Conservation (phyloP, 2,797 vertebrate species). For the Anguilla pacifica region DNA sequence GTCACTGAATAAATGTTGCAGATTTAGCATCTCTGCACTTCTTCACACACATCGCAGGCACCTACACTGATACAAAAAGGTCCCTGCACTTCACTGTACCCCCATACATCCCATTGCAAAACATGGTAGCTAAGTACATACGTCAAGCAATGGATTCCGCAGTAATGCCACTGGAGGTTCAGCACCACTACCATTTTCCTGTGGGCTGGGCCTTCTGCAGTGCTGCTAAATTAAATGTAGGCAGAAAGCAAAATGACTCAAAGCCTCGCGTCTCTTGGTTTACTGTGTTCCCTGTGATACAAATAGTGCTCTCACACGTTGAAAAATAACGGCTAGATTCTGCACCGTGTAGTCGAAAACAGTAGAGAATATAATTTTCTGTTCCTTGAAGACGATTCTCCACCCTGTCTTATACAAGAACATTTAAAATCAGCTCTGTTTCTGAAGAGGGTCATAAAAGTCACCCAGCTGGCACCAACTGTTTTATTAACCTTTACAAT, state of each 20-base stretch:
- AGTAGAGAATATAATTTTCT: not conserved
- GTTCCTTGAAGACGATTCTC: not conserved
- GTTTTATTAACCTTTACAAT: slow-evolving; percentile 13
- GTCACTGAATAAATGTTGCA: slow-evolving; percentile 11
- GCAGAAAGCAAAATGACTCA: not conserved
- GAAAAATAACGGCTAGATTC: not conserved
- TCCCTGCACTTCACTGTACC: slow-evolving; percentile 18
- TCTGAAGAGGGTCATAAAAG: not conserved
- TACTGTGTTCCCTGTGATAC: not conserved
- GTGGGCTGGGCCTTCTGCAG: not conserved
- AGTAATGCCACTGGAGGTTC: slow-evolving; percentile 15
- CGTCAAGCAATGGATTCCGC: slow-evolving; percentile 20
- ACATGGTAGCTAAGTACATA: slow-evolving; percentile 10
- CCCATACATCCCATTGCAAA: not conserved
- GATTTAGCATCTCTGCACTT: slow-evolving; percentile 8
- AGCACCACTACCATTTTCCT: slow-evolving; percentile 6
- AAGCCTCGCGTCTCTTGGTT: not conserved
- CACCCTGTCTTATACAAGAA: not conserved
- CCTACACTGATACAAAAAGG: slow-evolving; percentile 23
- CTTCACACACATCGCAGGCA: not conserved
- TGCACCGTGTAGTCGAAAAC: not conserved
- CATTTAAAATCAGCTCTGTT: not conserved
- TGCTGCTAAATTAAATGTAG: slow-evolving; percentile 12
- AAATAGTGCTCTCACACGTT: not conserved
- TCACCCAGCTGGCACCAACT: not conserved